phyloP scores from a whole-genome alignment of 1,140 invertebrate genomes.

The Stegodyphus mimosarum region DNA sequence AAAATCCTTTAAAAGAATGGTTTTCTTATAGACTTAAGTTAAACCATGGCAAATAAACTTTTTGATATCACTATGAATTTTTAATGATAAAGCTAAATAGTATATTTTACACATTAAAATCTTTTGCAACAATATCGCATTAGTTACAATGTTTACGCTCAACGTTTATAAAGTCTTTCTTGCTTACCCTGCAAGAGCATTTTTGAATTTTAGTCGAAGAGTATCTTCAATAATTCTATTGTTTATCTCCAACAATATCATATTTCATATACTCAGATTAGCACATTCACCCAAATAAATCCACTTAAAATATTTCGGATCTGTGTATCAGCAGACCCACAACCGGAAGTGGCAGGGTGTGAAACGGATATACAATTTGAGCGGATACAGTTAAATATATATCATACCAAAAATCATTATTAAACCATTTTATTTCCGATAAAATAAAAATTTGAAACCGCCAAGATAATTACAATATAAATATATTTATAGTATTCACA shows the following conservation, averaged over 20 bases:
- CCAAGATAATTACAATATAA: no score
- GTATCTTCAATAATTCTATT: constrained; percentile 98
- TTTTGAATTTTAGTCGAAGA: constrained; percentile 92
- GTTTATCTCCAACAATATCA: constrained; percentile 99
- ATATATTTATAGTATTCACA: no score
- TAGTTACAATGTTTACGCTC: background rate
- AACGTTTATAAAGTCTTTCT: background rate
- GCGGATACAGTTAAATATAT: background rate
- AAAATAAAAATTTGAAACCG: no score
- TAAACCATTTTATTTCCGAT: no score
- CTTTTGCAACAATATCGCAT: background rate
- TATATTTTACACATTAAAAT: background rate
- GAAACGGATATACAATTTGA: background rate
- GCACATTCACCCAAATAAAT: constrained; percentile 20
- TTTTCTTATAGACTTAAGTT: background rate
- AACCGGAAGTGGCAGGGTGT: constrained; percentile 4
- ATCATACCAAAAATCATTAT: no score
- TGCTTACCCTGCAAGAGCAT: constrained; percentile 92
- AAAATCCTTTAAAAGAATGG: background rate
- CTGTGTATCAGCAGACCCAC: background rate
- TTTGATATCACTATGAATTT: background rate
- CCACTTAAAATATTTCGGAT: background rate
- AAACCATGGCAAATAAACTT: background rate
- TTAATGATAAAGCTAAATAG: background rate
- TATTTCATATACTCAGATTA: constrained; percentile 70